Evolutionary conservation across 1,140 invertebrate species (phyloP), one percentile per base, ranked within the genome.

Genomic region (Aphaenogaster rudis): DNA sequence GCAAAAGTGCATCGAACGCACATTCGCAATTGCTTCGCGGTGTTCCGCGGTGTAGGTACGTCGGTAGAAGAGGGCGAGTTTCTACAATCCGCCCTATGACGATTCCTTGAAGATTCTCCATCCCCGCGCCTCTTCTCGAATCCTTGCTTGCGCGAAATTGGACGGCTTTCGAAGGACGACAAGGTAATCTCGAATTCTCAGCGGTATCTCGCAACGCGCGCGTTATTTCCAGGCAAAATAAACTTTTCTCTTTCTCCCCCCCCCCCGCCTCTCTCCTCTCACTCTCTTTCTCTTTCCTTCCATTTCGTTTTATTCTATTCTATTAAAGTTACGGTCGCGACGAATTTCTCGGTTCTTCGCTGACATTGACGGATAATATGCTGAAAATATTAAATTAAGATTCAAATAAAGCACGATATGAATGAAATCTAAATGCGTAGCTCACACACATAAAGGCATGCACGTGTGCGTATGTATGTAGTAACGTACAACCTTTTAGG

Each of bases 101-200:
- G 59, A 80, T 82, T 72, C 33, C 67, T 71, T 50, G 69, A 74
- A 84, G 85, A 90, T 91, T 86, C 42, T 92, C 84, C 88, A 89
- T 78, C 88, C 86, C 88, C 87, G 86, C 54, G 72, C 42, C 71
- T 87, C 87, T 82, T 66, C 88, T 92, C 88, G 89, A 90, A 88
- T 93, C 89, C 90, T 74, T 91, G 86, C 89, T 87, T 88, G 87
- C 86, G 85, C 89, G 88, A 92, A 92, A 93, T 93, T 93, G 91
- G 89, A 91, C 90, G 88, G 88, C 91, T 90, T 91, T 91, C 79
- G 89, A 93, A 92, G 91, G 77, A 64, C 76, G 74, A 72, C 76
- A 50, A 64, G 78, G 61, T 72, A 57, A 76, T 79, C 74, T 87
- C 69, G 80, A 91, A 88, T 89, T 87, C 86, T 82, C 88, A 85